Base-by-base conservation (phyloP, 1,140 invertebrate species). In the Ostrea edulis region DNA sequence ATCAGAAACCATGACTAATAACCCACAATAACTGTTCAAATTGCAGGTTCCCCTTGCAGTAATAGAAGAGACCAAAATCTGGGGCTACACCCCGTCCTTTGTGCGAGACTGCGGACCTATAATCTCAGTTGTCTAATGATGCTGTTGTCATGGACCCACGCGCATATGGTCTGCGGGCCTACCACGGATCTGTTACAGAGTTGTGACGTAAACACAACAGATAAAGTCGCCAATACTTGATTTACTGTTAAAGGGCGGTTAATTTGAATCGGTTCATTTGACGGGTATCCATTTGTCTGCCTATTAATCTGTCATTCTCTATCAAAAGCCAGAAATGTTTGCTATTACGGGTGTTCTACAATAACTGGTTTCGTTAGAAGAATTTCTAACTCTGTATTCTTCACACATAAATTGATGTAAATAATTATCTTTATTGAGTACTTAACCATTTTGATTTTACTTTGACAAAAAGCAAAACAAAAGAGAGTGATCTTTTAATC, bases 21-120 rank as follows among this genome's bases (percentile, higher is more conserved):
- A 29, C 68, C 68, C 65, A 22, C 68, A 77, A 77, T 77, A 77
- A 77, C 68, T 77, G 68, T 77, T 77, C 68, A 77, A 71, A 77
- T 77, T 77, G 68, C 68, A 77, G 68, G 68, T 77, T 77, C 68
- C 29, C 68, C 25, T 35, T 77, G 22, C 25, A 8, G 68, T 77
- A 77, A 77, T 44, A 77, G 68, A 77, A 77, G 68, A 77, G 2
- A 77, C 25, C 68, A 35, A 29, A 77, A 35, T 29, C 7, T 29
- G 68, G 68, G 25, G 68, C 9, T 35, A 77, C 68, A 35, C 68
- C 68, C 68, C 68, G 8, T 77, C 25, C 68, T 29, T 77, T 77
- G 68, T 77, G 17, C 11, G 11, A 12, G 68, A 29, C 68, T 77
- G 68, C 25, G 14, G 68, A 77, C 68, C 68, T 77, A 25, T 77